Evolutionary conservation across 2,113 vertebrate genomes (phyloP), one percentile per base, ranked within the genome.

Genomic region (Oriolus oriolus): DNA sequence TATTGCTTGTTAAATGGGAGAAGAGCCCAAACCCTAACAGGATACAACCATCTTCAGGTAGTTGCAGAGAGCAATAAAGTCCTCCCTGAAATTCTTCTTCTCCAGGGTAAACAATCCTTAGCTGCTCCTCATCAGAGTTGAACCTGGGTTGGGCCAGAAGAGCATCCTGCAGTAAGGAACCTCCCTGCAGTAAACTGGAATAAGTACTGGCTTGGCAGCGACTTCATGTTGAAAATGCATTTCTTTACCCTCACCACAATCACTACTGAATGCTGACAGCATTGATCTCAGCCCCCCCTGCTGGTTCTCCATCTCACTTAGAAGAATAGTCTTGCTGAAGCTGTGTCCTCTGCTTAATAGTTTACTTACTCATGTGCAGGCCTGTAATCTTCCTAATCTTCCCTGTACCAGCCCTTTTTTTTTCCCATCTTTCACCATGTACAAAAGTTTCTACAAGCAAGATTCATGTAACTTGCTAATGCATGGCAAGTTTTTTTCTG

Each of bases 1-100:
- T 52, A 10, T 17, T 37, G 9, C 53, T 60, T 68, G 42, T 50
- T 33, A 65, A 65, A 26, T 18, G 31, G 47, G 22, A 57, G 45
- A 45, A 45, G 26, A 33, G 14, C 13, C 35, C 12, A 35, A 35
- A 57, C 1, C 10, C 27, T 7, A 16, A 11, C 0, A 0, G 30
- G 26, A 41, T 31, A 14, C 18, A 54, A 70, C 7, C 1, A 10
- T 63, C 71, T 60, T 33, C 39, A 49, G 31, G 26, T 18, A 49
- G 18, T 11, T 50, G 22, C 19, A 65, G 50, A 57, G 27, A 57
- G 26, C 21, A 73, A 8, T 23, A 37, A 57, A 5, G 17, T 56
- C 6, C 1, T 56, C 7, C 16, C 50, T 15, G 30, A 56, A 6
- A 17, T 71, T 49, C 28, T 54, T 56, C 63, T 56, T 64, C 41